Base-by-base conservation (phyloP, 1,140 invertebrate genomes). In the Campoletis sonorensis region DNA sequence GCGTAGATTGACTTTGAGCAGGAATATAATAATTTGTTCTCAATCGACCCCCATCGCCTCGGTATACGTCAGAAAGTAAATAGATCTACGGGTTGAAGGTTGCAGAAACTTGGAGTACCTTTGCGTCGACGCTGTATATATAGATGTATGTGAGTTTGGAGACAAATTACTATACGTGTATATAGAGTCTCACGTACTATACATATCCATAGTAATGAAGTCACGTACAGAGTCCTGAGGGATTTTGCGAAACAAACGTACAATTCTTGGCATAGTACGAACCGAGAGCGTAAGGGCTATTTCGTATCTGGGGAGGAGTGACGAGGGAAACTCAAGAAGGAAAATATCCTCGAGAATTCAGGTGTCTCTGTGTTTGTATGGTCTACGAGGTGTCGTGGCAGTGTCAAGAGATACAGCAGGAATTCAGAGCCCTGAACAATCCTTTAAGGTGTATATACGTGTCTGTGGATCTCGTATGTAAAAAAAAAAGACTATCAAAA, bases 161-260 rank as follows among this genome's bases (percentile, higher is more conserved):
- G 40, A 45, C 40, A 45, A 45, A 45, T 45, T 45, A 45, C 40
- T 45, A 45, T 45, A 45, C 13, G 11, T 13, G 40, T 45, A 45
- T 13, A 45, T 13, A 8, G 40, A 11, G 1, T 1, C 40, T 1
- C 13, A 45, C 1, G 13, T 13, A 13, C 40, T 45, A 3, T 58
- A 67, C 13, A 67, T 67, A 67, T 7, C 4, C 30, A 67, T 67
- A 67, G 8, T 67, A 67, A 67, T 67, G 10, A 67, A 27, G 61
- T 67, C 61, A 67, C 61, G 26, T 67, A 7, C 23, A 30, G 21
- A 67, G 23, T 67, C 21, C 61, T 67, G 61, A 67, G 61, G 61
- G 61, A 67, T 67, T 67, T 26, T 67, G 61, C n/a, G 23, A 23
- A 10, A 27, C 61, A 67, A 7, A 23, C 61, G 23, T 27, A 27